Base-by-base conservation (phyloP, 2,113 vertebrate species). In the Zapus hudsonius region DNA sequence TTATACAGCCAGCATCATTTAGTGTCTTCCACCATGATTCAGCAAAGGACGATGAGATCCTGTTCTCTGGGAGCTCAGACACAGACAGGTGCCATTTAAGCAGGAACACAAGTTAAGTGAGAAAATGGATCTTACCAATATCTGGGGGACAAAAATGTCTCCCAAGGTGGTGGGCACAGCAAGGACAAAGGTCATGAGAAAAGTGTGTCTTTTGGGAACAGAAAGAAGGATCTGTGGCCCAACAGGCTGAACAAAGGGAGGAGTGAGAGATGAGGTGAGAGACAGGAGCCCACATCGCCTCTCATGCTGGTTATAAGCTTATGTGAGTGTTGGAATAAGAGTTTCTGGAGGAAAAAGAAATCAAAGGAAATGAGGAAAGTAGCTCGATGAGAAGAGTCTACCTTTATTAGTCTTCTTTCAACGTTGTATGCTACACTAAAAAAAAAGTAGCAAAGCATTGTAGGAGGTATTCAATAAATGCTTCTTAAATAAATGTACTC, bases 151-250 rank as follows among this genome's bases (percentile, higher is more conserved):
- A 63, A 29, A 38, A n/a, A 5, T 52, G 52, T 12, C 25, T 16
- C 2, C 5, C 4, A 31, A n/a, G n/a, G 15, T 0, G 2, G 38
- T 33, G 2, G 7, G 22, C 1, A 52, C 4, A 25, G 6, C 52
- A 44, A 31, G n/a, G 73, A 40, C 31, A 42, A 25, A 20, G 2
- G 20, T 57, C 73, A 16, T 1, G 17, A 75, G 13, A 23, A 9
- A 31, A 12, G 59, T 31, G 12, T 20, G 8, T 13, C 19, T 70
- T 20, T 72, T 47, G 66, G 40, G 57, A 61, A 16, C 1, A 64
- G 1, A 40, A 25, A 36, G 69, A 64, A 36, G 7, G 36, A 52
- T 52, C 12, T 1, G 5, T 6, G 5, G 22, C 40, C 22, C 64
- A 31, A 23, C 8, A 36, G 66, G 4, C 31, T 20, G 47, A 38